Conservation (phyloP, 2,113 vertebrate genomes). For the Oryzias curvinotus region DNA sequence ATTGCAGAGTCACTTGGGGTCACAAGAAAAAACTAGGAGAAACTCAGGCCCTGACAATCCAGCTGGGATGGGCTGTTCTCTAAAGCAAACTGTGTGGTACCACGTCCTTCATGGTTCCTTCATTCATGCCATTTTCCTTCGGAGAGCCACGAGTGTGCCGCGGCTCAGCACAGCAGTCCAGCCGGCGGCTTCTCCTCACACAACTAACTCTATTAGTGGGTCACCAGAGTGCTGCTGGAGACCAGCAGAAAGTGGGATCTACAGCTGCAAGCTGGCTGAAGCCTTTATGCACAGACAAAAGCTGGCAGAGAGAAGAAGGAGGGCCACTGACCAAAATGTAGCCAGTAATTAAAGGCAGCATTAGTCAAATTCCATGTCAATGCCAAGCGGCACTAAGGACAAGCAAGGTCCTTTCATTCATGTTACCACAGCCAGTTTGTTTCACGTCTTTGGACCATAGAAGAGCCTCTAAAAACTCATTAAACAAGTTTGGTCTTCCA, state of each 20-base stretch:
- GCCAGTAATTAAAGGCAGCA: conserved; percentile 47
- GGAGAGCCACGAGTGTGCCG: conserved; percentile 40
- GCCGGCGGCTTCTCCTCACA: conserved; percentile 43
- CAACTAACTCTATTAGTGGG: conserved; percentile 52
- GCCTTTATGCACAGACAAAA: conserved; percentile 45
- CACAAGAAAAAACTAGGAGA: conserved; percentile 23
- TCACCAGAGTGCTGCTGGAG: conserved; percentile 50
- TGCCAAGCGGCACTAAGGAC: conserved; percentile 27
- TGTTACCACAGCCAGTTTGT: neutral
- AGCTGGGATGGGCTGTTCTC: conserved; percentile 10
- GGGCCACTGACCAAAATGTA: conserved; percentile 32
- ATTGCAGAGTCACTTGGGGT: conserved; percentile 36
- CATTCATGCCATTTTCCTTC: conserved; percentile 12
- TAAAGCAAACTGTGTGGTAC: conserved; percentile 1
- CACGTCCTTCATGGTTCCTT: conserved; percentile 29
- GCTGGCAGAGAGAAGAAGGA: conserved; percentile 2
- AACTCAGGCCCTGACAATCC: neutral
- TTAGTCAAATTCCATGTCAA: conserved; percentile 42
- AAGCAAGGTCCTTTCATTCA: conserved; percentile 21
- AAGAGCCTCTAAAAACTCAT: neutral
- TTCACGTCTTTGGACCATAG: conserved; percentile 4
- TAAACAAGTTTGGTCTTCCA: neutral
- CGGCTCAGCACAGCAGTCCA: conserved; percentile 45
- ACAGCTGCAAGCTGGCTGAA: conserved; percentile 38
- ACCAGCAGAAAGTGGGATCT: conserved; percentile 23